A percentile compares a stretch with the other conserved stretches of the same genome.
Evolutionary conservation across 2,888 invertebrate genomes (phyloP).

Genomic region (Prosapia bicincta): DNA sequence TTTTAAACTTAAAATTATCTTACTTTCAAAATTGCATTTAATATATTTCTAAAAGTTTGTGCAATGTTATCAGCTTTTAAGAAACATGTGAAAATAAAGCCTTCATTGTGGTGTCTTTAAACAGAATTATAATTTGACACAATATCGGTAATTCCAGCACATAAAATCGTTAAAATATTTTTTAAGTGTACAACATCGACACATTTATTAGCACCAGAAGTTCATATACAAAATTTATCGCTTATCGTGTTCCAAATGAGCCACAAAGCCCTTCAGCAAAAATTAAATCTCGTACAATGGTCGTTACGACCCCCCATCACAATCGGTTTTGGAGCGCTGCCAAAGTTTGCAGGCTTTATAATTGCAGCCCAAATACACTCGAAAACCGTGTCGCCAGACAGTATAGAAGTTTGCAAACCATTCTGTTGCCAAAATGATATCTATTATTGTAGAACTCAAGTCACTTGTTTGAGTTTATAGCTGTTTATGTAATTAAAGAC

Average conservation of each 20-base stretch:
- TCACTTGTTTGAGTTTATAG: too few species aligned
- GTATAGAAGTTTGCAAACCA: neutral
- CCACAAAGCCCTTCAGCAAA: neutral
- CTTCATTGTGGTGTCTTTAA: too few species aligned
- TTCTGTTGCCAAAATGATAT: neutral
- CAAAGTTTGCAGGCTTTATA: neutral
- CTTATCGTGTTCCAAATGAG: neutral
- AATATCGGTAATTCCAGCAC: too few species aligned
- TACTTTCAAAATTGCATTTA: too few species aligned
- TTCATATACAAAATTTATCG: neutral
- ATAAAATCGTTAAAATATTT: too few species aligned
- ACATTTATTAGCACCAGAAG: neutral
- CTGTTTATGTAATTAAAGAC: too few species aligned
- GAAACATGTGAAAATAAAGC: too few species aligned
- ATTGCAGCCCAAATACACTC: neutral
- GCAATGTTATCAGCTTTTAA: too few species aligned
- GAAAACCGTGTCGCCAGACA: neutral
- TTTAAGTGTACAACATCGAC: neutral
- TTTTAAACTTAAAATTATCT: too few species aligned
- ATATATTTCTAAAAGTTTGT: too few species aligned
- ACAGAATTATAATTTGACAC: too few species aligned
- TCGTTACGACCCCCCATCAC: neutral
- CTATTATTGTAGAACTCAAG: neutral
- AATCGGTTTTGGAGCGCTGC: neutral
- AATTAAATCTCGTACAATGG: neutral